phyloP scores from a whole-genome alignment of 2,797 vertebrate genomes.

The Phoebastria nigripes region DNA sequence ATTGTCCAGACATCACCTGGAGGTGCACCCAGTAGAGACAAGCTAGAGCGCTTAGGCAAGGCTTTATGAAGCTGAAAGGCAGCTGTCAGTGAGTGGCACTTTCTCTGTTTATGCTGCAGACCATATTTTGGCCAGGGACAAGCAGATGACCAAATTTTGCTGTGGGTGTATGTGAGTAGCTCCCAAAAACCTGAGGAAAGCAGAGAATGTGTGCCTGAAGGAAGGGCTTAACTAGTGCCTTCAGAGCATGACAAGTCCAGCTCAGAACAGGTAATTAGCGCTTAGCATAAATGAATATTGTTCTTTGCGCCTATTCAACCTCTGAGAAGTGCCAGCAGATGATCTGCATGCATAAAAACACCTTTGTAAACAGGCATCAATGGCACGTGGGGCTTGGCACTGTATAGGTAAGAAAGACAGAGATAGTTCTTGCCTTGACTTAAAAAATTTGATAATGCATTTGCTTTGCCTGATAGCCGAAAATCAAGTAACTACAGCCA shows the following conservation, averaged over 20 bases:
- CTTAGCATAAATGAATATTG: not conserved
- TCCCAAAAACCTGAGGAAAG: not conserved
- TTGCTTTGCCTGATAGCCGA: not conserved
- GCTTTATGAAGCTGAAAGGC: not conserved
- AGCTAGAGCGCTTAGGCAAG: not conserved
- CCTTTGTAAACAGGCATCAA: not conserved
- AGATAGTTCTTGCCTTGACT: not conserved
- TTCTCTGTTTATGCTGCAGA: not conserved
- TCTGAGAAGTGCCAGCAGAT: not conserved
- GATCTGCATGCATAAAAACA: not conserved
- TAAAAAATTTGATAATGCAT: not conserved
- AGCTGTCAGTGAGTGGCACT: not conserved
- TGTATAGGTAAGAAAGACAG: not conserved
- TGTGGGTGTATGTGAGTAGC: not conserved
- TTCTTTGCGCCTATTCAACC: not conserved
- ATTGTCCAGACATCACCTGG: not conserved
- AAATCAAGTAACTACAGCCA: not conserved
- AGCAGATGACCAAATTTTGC: not conserved
- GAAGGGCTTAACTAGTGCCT: not conserved
- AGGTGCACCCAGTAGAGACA: fast-evolving
- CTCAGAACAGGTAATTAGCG: not conserved
- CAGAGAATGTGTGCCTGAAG: not conserved
- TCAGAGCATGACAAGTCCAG: not conserved
- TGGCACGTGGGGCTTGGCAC: fast-evolving
- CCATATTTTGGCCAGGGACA: not conserved